phyloP scores from a whole-genome alignment of 2,113 vertebrate genomes.

The Monarcha castaneiventris region DNA sequence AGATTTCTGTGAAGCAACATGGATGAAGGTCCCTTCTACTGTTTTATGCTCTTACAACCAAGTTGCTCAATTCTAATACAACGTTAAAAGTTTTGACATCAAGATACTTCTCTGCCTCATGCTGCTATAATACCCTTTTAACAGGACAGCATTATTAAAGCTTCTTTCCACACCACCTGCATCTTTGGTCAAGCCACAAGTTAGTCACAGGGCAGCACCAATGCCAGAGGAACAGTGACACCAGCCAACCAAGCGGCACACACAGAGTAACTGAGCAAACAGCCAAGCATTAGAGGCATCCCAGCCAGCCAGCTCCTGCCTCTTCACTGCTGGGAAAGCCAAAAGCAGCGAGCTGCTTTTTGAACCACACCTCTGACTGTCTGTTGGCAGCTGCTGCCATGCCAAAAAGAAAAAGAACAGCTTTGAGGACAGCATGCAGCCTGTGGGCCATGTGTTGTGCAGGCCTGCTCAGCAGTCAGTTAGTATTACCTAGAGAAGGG shows the following conservation, averaged over 20 bases:
- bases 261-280: not conserved
- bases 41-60: not conserved
- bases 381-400: not conserved
- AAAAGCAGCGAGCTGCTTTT: not conserved
- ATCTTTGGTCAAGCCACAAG: not conserved
- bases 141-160: not conserved
- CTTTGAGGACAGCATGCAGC: not conserved
- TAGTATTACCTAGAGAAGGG: not conserved
- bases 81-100: not conserved
- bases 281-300: not conserved
- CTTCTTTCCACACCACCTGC: not conserved
- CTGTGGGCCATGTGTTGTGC: not conserved
- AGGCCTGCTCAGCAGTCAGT: not conserved
- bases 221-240: not conserved
- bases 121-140: not conserved
- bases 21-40: not conserved
- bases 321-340: not conserved
- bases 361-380: slow-evolving; percentile 1
- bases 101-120: not conserved
- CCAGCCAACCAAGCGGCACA: not conserved
- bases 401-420: not conserved
- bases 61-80: not conserved
- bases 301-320: not conserved
- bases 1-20: not conserved
- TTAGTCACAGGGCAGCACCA: not conserved